A percentile compares a stretch with the other conserved stretches of the same genome.
These are phyloP conservation scores for Oegoconia quadripuncta DNA, from an alignment of 2,888 invertebrate genomes.

Conservation along the genomic window DNA sequence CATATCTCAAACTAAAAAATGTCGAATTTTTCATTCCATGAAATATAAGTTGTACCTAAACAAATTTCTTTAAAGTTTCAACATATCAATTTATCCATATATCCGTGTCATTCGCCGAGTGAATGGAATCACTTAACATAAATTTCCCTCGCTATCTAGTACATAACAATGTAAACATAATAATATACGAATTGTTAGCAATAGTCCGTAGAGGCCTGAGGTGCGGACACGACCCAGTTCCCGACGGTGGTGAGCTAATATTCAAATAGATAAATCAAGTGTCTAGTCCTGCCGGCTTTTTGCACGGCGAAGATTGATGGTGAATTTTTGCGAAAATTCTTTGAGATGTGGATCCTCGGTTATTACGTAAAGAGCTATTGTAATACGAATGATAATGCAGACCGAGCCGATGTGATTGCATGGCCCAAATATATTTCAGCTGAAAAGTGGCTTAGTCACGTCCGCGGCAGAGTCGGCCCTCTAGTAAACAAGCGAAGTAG, in stretches of 20 bases:
- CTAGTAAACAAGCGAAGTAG: constrained; percentile 30
- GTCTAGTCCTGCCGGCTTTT: constrained; percentile 53
- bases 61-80: too few species aligned
- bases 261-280: constrained; percentile 71
- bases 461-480: constrained; percentile 29
- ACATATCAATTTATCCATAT: too few species aligned
- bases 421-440: constrained; percentile 32
- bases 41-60: too few species aligned
- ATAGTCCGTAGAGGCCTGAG: constrained; percentile 1
- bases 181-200: constrained; percentile 1
- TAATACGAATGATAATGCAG: constrained; percentile 47
- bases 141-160: constrained; percentile 20
- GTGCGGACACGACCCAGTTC: constrained; percentile 33
- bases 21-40: too few species aligned
- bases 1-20: too few species aligned
- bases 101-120: not conserved
- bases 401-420: constrained; percentile 41
- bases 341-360: constrained; percentile 43
- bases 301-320: constrained; percentile 62
- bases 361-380: constrained; percentile 48
- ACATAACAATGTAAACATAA: constrained; percentile 19
- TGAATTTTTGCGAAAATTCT: constrained; percentile 49
- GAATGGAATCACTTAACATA: constrained; percentile 21
- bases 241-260: constrained; percentile 55
- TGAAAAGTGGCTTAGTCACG: constrained; percentile 53